These are phyloP conservation scores for Phengaris alcon DNA, from an alignment of 2,888 invertebrate genomes.

Conservation along the genomic window DNA sequence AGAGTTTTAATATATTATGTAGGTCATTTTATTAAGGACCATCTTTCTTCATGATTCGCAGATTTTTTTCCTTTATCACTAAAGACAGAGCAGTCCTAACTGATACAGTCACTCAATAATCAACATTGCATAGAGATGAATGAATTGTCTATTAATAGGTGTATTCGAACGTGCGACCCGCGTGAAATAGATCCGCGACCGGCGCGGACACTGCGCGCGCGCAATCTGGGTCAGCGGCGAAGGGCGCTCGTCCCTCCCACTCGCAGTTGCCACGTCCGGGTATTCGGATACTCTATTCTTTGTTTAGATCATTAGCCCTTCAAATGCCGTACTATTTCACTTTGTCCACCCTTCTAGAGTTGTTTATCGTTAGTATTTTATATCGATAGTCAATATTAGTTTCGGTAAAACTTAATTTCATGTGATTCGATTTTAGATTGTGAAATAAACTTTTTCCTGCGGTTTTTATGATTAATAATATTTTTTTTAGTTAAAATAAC, in stretches of 20 bases:
- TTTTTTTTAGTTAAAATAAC: background rate
- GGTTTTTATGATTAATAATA: background rate
- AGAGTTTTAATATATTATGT: background rate
- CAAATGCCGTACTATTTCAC: conserved; percentile 48
- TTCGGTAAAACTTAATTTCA: background rate
- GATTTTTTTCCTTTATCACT: background rate
- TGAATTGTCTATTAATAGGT: conserved; percentile 23
- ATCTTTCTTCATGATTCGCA: background rate
- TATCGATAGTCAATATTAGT: background rate
- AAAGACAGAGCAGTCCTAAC: background rate
- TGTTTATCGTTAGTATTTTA: background rate
- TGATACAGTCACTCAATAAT: background rate
- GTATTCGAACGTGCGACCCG: conserved; percentile 34
- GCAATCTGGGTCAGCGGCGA: conserved; percentile 47
- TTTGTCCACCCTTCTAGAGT: background rate
- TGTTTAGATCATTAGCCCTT: conserved; percentile 10
- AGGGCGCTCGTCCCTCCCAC: conserved; percentile 45
- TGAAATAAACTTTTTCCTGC: background rate
- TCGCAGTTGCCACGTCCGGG: conserved; percentile 42
- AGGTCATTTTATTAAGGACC: background rate
- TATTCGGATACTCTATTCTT: conserved; percentile 27
- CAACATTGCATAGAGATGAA: conserved; percentile 1
- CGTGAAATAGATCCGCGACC: conserved; percentile 42
- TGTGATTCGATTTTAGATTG: background rate
- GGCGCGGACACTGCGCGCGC: conserved; percentile 40